phyloP scores from a whole-genome alignment of 2,113 vertebrate genomes.

The Centropristis striata region DNA sequence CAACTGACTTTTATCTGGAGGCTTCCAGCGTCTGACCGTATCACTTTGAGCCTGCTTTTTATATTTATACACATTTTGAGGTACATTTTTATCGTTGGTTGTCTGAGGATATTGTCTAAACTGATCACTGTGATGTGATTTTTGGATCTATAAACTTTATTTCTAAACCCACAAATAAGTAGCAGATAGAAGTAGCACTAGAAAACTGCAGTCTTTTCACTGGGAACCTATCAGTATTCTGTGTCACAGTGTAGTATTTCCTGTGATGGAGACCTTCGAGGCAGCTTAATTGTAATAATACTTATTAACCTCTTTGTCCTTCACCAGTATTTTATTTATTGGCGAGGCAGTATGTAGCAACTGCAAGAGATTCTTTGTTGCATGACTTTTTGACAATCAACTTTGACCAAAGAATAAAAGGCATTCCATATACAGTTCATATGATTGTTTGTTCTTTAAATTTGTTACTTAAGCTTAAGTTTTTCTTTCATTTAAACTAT shows the following conservation, averaged over 20 bases:
- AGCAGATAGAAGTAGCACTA: too few relatives aligned
- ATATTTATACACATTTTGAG: constrained; percentile 68
- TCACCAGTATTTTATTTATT: constrained; percentile 60
- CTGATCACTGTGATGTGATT: constrained; percentile 61
- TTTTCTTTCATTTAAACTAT: background rate
- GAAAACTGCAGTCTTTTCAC: constrained; percentile 36
- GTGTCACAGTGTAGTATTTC: constrained; percentile 51
- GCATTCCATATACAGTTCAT: constrained; percentile 65
- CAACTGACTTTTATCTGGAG: constrained; percentile 38
- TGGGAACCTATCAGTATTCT: constrained; percentile 8
- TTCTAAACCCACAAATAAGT: constrained; percentile 24
- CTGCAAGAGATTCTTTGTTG: constrained; percentile 67
- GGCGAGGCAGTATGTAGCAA: constrained; percentile 50
- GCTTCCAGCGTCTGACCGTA: constrained; percentile 39
- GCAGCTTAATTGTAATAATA: constrained; percentile 76
- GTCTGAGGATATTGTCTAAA: constrained; percentile 37
- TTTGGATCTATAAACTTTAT: constrained; percentile 24
- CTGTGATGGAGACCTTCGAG: constrained; percentile 53
- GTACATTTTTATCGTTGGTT: constrained; percentile 55
- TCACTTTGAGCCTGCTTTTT: constrained; percentile 68
- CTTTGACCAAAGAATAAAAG: constrained; percentile 78
- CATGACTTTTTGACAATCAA: constrained; percentile 78
- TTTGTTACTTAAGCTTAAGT: background rate
- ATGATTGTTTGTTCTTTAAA: constrained; percentile 43
- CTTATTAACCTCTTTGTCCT: constrained; percentile 41